These are phyloP conservation scores for Orcinus orca DNA, from an alignment of 2,113 vertebrate genomes.

Conservation along the genomic window DNA sequence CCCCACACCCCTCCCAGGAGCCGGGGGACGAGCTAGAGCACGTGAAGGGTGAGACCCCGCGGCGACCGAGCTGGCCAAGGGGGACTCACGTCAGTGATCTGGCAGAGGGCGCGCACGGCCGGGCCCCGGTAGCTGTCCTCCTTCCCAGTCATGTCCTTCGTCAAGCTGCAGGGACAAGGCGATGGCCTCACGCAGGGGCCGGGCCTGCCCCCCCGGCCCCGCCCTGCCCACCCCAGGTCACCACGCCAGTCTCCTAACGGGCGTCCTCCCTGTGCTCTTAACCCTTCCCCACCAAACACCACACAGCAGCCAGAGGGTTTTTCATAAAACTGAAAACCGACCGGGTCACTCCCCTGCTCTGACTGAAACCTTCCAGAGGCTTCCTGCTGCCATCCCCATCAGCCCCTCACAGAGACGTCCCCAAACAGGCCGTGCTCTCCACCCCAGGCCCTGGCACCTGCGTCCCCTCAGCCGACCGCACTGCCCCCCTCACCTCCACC, in stretches of 20 bases:
- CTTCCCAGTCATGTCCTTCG: constrained; percentile 91
- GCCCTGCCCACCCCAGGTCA: neutral
- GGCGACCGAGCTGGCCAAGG: neutral
- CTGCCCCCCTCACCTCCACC: neutral
- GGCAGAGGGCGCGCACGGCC: constrained; percentile 86
- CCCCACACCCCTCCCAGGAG: neutral
- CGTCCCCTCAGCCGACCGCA: neutral
- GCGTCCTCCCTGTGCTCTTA: neutral
- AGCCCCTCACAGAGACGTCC: neutral
- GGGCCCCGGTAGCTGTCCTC: constrained; percentile 89
- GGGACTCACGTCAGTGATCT: constrained; percentile 88
- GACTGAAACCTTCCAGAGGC: neutral
- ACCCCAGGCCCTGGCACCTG: neutral
- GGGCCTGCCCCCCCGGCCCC: neutral
- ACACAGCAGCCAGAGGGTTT: neutral
- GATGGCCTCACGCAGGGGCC: neutral
- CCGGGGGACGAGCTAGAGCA: too few relatives aligned
- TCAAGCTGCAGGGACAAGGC: constrained; percentile 79
- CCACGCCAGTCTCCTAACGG: neutral
- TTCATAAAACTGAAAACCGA: neutral
- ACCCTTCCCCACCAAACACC: neutral
- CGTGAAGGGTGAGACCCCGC: neutral
- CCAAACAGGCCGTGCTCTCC: fast-evolving
- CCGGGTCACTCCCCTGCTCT: neutral
- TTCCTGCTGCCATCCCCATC: neutral